Conservation (phyloP, 2,888 invertebrate genomes). For the Apodemia duryi region DNA sequence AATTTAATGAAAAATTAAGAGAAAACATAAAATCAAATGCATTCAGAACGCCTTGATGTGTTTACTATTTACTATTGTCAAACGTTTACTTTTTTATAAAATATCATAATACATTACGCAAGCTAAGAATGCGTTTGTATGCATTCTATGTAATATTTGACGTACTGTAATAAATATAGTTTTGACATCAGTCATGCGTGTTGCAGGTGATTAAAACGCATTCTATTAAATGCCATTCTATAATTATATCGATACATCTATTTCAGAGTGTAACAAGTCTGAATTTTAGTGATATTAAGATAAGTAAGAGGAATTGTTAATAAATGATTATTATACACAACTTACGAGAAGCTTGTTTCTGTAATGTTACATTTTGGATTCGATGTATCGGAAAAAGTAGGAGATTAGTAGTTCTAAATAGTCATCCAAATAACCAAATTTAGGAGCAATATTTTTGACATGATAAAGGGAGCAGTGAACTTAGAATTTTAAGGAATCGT, state of each 20-base stretch:
- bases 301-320: neutral
- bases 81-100: no score
- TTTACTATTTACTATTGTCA: no score
- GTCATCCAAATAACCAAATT: neutral
- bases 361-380: neutral
- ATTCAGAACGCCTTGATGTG: no score
- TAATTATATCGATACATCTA: neutral
- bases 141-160: no score
- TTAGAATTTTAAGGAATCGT: slow-evolving; percentile 19
- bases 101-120: no score
- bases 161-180: no score
- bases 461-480: slow-evolving; percentile 10
- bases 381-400: neutral
- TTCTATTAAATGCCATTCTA: no score
- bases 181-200: no score
- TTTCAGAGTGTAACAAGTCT: neutral
- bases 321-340: neutral
- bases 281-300: neutral
- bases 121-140: no score
- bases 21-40: no score
- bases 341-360: neutral
- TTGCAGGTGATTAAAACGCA: no score
- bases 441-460: slow-evolving; percentile 9
- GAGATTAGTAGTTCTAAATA: neutral
- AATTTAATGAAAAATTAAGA: no score